phyloP scores from a whole-genome alignment of 1,140 invertebrate genomes.

The Pseudomyrmex dendroicus region DNA sequence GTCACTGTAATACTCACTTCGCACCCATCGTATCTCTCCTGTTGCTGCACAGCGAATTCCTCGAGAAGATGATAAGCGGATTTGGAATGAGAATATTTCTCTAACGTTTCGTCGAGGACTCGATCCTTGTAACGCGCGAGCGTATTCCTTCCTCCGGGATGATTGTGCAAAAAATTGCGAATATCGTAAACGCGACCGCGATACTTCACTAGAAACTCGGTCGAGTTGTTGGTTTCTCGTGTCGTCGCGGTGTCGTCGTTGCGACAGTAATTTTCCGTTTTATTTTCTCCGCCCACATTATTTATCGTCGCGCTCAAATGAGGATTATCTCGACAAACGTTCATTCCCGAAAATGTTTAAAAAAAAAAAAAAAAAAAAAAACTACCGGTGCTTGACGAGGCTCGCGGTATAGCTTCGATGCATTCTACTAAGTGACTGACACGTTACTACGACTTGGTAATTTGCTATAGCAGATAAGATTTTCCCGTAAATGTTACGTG shows the following conservation, averaged over 20 bases:
- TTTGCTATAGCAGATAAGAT: constrained; percentile 39
- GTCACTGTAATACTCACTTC: constrained; percentile 80
- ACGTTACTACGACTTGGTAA: constrained; percentile 41
- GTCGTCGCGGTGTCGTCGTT: neutral
- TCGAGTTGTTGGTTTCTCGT: neutral
- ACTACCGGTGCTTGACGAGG: no score
- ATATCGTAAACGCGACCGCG: constrained; percentile 86
- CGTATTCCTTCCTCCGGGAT: constrained; percentile 88
- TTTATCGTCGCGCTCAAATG: neutral
- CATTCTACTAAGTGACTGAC: constrained; percentile 27
- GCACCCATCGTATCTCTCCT: constrained; percentile 80
- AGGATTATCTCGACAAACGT: neutral
- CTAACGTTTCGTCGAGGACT: constrained; percentile 85
- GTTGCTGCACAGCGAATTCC: constrained; percentile 83
- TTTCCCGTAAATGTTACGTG: constrained; percentile 40
- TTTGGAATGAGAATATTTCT: constrained; percentile 86
- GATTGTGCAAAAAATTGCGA: constrained; percentile 86
- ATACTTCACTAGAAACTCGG: constrained; percentile 84
- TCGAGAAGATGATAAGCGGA: constrained; percentile 88
- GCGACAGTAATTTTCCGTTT: no score
- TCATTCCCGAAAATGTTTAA: neutral
- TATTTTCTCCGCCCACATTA: neutral
- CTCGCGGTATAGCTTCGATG: neutral
- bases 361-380: neutral
- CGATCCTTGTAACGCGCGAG: constrained; percentile 84